Conservation (phyloP, 2,113 vertebrate species). For the Apeltes quadracus region DNA sequence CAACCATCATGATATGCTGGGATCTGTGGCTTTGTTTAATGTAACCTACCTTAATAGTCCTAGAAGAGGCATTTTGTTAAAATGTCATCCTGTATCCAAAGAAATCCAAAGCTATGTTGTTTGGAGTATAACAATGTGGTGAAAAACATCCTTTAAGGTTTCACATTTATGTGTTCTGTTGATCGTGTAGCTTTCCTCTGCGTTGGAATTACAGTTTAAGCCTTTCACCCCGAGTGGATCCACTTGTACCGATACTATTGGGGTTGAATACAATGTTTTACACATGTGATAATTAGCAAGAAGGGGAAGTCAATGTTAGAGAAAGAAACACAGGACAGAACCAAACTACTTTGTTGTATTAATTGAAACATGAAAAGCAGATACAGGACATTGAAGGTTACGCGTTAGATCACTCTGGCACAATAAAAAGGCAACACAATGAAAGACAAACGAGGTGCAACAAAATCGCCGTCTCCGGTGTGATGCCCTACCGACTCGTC, state of each 20-base stretch:
- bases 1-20: background rate
- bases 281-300: background rate
- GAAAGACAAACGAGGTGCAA: background rate
- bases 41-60: too few relatives aligned
- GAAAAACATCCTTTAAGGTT: too few relatives aligned
- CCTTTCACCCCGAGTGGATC: too few relatives aligned
- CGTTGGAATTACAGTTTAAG: too few relatives aligned
- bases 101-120: background rate
- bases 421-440: background rate
- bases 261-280: background rate
- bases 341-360: background rate
- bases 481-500: background rate
- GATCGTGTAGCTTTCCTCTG: too few relatives aligned
- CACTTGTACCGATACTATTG: background rate
- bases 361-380: constrained; percentile 2
- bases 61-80: too few relatives aligned
- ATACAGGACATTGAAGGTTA: background rate
- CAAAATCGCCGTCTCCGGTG: background rate
- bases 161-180: background rate
- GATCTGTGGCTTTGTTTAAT: background rate
- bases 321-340: background rate
- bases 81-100: too few relatives aligned
- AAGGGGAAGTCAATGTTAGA: background rate
- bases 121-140: too few relatives aligned
- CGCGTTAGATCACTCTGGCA: background rate